Evolutionary conservation across 2,797 vertebrate species (phyloP).

Genomic region (Acanthurus tractus): DNA sequence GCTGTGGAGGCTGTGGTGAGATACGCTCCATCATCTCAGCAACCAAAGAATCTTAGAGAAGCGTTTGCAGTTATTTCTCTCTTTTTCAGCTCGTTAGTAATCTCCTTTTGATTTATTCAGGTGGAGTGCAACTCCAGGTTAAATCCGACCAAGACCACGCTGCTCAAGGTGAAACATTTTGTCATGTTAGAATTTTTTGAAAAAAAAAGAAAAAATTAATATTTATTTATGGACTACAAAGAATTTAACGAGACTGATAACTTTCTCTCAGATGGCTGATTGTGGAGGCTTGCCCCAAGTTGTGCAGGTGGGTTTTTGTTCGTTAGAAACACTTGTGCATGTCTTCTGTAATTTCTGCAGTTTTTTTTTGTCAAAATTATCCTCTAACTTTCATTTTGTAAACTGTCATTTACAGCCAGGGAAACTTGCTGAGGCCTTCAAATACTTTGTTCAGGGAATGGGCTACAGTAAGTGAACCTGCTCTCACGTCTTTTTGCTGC

Average conservation of each 20-base stretch:
- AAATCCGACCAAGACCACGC: constrained; percentile 94
- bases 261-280: constrained; percentile 92
- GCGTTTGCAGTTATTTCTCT: neutral
- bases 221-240: neutral
- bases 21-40: constrained; percentile 31
- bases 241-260: neutral
- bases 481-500: neutral
- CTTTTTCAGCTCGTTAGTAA: neutral
- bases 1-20: constrained; percentile 96
- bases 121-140: constrained; percentile 98
- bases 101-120: constrained; percentile 75
- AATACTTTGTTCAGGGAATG: constrained; percentile 91
- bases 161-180: constrained; percentile 89
- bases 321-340: neutral
- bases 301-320: constrained; percentile 89
- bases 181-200: neutral
- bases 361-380: neutral
- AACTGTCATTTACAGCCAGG: constrained; percentile 80
- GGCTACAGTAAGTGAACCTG: constrained; percentile 87
- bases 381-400: constrained; percentile 1
- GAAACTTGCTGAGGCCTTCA: constrained; percentile 89
- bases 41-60: neutral
- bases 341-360: neutral
- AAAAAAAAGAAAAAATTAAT: neutral
- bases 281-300: constrained; percentile 97